phyloP scores from a whole-genome alignment of 2,888 invertebrate species.

The Iphiclides podalirius region DNA sequence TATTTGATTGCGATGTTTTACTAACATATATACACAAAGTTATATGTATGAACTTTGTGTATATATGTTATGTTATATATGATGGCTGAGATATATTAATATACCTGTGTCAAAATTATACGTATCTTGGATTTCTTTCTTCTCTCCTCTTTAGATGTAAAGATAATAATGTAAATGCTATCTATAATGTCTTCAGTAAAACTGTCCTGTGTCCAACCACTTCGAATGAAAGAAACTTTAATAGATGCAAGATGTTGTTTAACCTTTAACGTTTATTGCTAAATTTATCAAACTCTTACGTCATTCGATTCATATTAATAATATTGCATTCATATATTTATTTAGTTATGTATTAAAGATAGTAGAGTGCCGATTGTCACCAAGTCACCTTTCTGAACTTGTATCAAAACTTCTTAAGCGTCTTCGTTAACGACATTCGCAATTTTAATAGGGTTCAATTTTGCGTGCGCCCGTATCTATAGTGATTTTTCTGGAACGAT shows the following conservation, averaged over 20 bases:
- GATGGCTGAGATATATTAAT: too few species aligned
- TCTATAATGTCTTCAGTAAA: too few species aligned
- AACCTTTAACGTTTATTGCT: background rate
- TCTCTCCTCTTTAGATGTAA: too few species aligned
- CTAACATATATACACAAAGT: too few species aligned
- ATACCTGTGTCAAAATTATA: too few species aligned
- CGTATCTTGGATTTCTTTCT: too few species aligned
- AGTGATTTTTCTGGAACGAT: conserved; percentile 9
- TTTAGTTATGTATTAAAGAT: conserved; percentile 8
- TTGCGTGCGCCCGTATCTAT: background rate
- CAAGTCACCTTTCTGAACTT: conserved; percentile 19
- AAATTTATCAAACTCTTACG: conserved; percentile 7
- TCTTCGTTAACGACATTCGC: conserved; percentile 3
- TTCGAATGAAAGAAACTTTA: background rate
- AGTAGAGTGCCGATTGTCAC: conserved; percentile 4
- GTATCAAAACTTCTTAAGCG: conserved; percentile 12
- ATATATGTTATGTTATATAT: too few species aligned
- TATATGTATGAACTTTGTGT: too few species aligned
- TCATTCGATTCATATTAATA: conserved; percentile 1
- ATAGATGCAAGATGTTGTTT: background rate
- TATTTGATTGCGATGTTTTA: too few species aligned
- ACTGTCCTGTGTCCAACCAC: too few species aligned
- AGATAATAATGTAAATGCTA: too few species aligned
- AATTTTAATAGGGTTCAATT: background rate
- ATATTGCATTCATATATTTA: conserved; percentile 8